Evolutionary conservation across 2,888 invertebrate genomes (phyloP).

Genomic region (Nineta flava): DNA sequence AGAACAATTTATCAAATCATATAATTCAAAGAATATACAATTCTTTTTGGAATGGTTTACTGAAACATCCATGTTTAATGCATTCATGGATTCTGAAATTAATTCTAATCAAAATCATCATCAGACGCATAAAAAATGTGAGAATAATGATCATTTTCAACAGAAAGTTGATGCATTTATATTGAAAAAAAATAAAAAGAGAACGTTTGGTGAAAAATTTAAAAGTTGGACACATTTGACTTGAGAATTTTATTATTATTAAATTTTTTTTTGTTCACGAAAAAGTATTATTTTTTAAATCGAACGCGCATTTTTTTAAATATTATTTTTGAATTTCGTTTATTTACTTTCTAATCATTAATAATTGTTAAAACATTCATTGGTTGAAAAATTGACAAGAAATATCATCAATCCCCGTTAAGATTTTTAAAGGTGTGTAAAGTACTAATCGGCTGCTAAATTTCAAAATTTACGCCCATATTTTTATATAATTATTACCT

Average conservation of each 20-base stretch:
- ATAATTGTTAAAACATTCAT: too few relatives aligned
- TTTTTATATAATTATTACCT: too few relatives aligned
- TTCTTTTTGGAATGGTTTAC: conserved; percentile 76
- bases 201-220: conserved; percentile 3
- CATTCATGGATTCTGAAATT: conserved; percentile 42
- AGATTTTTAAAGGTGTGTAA: too few relatives aligned
- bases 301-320: too few relatives aligned
- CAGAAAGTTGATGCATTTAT: conserved; percentile 24
- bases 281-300: too few relatives aligned
- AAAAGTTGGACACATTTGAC: conserved; percentile 3
- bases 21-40: conserved; percentile 43
- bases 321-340: too few relatives aligned
- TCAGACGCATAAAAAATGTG: conserved; percentile 15
- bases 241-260: not conserved
- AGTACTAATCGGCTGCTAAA: too few relatives aligned
- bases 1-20: conserved; percentile 48
- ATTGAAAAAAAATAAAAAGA: not conserved
- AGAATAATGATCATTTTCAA: conserved; percentile 23
- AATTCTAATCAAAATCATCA: not conserved
- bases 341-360: too few relatives aligned
- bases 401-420: too few relatives aligned
- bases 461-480: too few relatives aligned
- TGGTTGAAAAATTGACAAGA: too few relatives aligned
- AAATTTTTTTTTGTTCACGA: too few relatives aligned
- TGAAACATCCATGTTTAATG: conserved; percentile 73